A percentile compares a stretch with the other conserved stretches of the same genome.
phyloP scores from a whole-genome alignment of 2,888 invertebrate species.

The Fragum sueziense region DNA sequence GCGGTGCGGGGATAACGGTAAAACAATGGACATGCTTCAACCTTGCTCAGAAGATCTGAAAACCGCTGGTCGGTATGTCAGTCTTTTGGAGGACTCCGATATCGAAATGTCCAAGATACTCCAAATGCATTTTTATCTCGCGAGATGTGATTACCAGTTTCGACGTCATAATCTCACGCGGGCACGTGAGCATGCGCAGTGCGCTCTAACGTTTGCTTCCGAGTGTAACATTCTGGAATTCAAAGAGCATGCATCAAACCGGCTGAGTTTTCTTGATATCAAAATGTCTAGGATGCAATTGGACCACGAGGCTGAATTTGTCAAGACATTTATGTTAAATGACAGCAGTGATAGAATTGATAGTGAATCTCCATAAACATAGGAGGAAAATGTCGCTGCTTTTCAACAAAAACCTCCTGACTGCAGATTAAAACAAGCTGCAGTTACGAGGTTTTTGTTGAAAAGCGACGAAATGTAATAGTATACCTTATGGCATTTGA shows the following conservation, averaged over 20 bases:
- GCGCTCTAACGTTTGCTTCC: conserved; percentile 43
- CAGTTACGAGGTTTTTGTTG: too few relatives aligned
- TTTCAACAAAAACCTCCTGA: too few relatives aligned
- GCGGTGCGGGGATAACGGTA: conserved; percentile 61
- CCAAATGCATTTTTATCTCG: conserved; percentile 57
- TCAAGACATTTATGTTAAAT: background rate
- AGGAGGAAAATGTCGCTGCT: too few relatives aligned
- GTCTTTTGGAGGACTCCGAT: conserved; percentile 57
- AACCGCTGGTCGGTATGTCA: conserved; percentile 49
- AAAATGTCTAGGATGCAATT: background rate
- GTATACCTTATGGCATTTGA: too few relatives aligned
- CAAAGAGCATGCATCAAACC: conserved; percentile 59
- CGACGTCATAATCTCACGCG: conserved; percentile 41
- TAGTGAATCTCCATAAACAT: background rate
- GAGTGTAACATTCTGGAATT: conserved; percentile 59
- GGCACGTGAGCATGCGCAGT: conserved; percentile 57
- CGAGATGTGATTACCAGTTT: conserved; percentile 62
- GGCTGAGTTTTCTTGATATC: conserved; percentile 32
- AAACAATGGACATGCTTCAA: conserved; percentile 51
- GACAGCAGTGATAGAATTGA: background rate
- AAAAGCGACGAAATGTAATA: too few relatives aligned
- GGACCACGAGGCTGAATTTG: background rate
- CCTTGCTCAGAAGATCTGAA: conserved; percentile 48
- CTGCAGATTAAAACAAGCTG: too few relatives aligned
- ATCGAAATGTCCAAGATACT: conserved; percentile 59